Evolutionary conservation across 1,140 invertebrate genomes (phyloP), one percentile per base, ranked within the genome.

Genomic region (Drosophila orena): DNA sequence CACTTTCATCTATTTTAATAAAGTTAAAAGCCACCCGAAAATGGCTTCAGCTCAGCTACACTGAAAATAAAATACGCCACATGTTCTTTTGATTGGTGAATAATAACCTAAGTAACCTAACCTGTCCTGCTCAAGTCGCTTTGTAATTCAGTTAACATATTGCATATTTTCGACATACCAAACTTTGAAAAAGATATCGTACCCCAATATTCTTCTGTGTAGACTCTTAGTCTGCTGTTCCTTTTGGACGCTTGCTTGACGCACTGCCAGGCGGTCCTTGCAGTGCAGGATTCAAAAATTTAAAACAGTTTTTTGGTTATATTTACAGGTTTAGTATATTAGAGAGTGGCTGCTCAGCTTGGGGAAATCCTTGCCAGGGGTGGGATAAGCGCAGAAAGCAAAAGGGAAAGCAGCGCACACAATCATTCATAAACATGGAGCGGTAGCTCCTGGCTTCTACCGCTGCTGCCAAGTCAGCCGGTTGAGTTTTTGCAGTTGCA

Each of bases 1-100:
- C 71, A 56, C 44, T 56, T 81, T 86, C 38, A 77, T 73, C 68
- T 77, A 77, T 78, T 85, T 81, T 78, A 86, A 86, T 81, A 86
- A 74, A 81, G 73, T 85, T 86, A 73, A 85, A 86, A 85, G 78
- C 81, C 74, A 77, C 66, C 77, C 62, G 24, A 70, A 85, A 62
- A 42, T 58, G 35, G 30, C 57, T 66, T 17, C 40, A 50, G 43
- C 46, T 69, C 38, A 43, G 50, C 17, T 43, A 40, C 47, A 50
- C 47, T 2, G n/a, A 15, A 8, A 50, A 47, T 30, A 47, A 47
- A 14, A 4, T 4, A 10, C 2, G 1, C 7, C 0, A 2, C 7
- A 30, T 30, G 27, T 46, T 1, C 12, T 24, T 22, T 14, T 11
- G 10, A 11, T 43, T 1, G 3, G 10, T 20, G 4, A 12, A 20